phyloP scores from a whole-genome alignment of 2,797 vertebrate species.

The Rhinophrynus dorsalis region DNA sequence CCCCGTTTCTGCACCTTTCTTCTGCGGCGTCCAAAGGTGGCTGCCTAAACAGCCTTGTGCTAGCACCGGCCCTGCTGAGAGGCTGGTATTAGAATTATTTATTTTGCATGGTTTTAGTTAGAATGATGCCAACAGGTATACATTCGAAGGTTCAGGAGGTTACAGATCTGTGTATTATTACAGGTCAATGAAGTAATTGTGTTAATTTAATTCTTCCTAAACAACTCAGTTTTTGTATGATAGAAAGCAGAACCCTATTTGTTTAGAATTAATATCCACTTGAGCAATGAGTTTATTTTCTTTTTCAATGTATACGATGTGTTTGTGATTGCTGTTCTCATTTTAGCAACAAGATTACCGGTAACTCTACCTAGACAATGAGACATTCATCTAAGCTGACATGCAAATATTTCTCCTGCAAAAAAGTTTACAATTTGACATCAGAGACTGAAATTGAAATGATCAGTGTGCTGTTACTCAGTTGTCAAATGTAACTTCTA shows the following conservation, averaged over 20 bases:
- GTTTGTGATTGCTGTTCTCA: slow-evolving; percentile 31
- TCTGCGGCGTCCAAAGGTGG: too few relatives aligned
- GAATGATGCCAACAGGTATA: slow-evolving; percentile 38
- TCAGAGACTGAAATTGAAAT: too few relatives aligned
- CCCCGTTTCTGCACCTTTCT: too few relatives aligned
- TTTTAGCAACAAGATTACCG: background rate
- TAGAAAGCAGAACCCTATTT: slow-evolving; percentile 43
- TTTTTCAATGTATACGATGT: slow-evolving; percentile 28
- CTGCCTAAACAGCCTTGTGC: too few relatives aligned
- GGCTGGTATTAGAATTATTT: slow-evolving; percentile 33
- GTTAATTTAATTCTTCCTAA: slow-evolving; percentile 49
- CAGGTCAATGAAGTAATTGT: slow-evolving; percentile 42
- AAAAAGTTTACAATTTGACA: background rate
- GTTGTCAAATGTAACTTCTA: too few relatives aligned
- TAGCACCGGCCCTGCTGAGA: too few relatives aligned
- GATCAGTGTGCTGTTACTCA: too few relatives aligned
- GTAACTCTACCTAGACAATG: slow-evolving; percentile 12
- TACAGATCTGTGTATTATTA: slow-evolving; percentile 42
- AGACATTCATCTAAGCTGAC: slow-evolving; percentile 22
- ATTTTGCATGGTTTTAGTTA: slow-evolving; percentile 31
- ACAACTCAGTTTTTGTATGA: slow-evolving; percentile 34
- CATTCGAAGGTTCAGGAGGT: slow-evolving; percentile 24
- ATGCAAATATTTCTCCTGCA: background rate
- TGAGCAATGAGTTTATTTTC: slow-evolving; percentile 41
- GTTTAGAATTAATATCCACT: slow-evolving; percentile 42